These are phyloP conservation scores for Spodoptera exigua DNA, from an alignment of 2,888 invertebrate species.

Conservation along the genomic window DNA sequence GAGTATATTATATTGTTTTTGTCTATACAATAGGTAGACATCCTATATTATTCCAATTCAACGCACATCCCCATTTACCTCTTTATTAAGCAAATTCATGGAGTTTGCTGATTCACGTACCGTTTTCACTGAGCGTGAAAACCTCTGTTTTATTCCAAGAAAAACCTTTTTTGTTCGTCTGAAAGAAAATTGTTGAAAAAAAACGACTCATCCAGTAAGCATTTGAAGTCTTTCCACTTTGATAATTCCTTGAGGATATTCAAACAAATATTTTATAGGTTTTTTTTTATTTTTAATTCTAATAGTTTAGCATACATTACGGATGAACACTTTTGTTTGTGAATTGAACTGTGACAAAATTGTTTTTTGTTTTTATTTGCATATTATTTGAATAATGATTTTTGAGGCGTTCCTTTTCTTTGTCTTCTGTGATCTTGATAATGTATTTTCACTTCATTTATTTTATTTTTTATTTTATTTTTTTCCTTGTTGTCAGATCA, in stretches of 20 bases:
- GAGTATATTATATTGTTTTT: no score
- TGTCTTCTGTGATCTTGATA: no score
- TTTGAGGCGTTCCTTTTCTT: no score
- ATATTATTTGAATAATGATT: no score
- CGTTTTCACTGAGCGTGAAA: constrained; percentile 30
- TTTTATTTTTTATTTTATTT: neutral
- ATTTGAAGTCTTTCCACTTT: constrained; percentile 39
- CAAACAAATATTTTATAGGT: constrained; percentile 24
- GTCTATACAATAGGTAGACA: neutral
- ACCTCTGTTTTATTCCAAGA: constrained; percentile 34
- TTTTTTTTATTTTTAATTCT: constrained; percentile 7
- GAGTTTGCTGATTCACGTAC: constrained; percentile 47
- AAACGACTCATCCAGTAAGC: constrained; percentile 17
- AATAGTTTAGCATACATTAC: neutral
- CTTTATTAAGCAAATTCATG: constrained; percentile 42
- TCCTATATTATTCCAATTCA: constrained; percentile 18
- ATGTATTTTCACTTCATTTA: no score
- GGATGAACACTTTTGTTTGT: neutral
- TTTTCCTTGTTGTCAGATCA: no score
- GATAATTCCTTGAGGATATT: constrained; percentile 20
- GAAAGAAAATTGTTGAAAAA: constrained; percentile 34
- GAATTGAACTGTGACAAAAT: neutral
- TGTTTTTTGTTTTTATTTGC: neutral
- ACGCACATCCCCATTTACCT: constrained; percentile 5
- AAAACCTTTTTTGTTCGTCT: constrained; percentile 35